Evolutionary conservation across 1,140 invertebrate genomes (phyloP).

Genomic region (Lepidurus arcticus): DNA sequence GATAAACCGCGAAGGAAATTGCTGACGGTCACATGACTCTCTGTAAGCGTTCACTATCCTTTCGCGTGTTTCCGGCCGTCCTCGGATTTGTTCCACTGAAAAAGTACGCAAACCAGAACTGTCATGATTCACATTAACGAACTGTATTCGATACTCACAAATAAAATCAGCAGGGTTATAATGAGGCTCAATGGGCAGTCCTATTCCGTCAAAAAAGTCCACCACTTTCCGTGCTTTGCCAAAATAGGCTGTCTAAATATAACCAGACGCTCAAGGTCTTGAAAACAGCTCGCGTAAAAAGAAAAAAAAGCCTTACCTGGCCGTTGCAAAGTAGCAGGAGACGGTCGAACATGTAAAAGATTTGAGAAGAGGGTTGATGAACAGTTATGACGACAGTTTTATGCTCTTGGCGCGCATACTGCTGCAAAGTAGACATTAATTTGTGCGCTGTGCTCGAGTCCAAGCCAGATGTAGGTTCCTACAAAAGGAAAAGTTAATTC

Average conservation of each 20-base stretch:
- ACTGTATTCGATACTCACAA: constrained; percentile 55
- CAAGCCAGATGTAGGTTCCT: constrained; percentile 81
- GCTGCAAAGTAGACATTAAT: constrained; percentile 66
- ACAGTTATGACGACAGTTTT: constrained; percentile 77
- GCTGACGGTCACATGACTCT: constrained; percentile 53
- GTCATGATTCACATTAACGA: too few species aligned
- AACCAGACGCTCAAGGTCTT: constrained; percentile 26
- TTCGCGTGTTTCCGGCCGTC: constrained; percentile 59
- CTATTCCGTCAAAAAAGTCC: constrained; percentile 67
- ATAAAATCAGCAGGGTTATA: constrained; percentile 85
- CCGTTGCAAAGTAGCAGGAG: constrained; percentile 69
- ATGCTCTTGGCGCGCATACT: constrained; percentile 67
- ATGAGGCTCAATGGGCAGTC: constrained; percentile 66
- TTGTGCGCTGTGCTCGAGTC: constrained; percentile 75
- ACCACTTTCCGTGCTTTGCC: constrained; percentile 68
- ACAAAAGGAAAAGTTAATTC: constrained; percentile 1
- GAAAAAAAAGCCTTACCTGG: constrained; percentile 42
- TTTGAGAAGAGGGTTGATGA: constrained; percentile 81
- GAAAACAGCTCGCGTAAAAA: background rate
- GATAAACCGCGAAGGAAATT: constrained; percentile 54
- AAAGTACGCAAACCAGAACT: background rate
- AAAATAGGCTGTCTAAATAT: constrained; percentile 66
- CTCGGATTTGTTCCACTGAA: constrained; percentile 71
- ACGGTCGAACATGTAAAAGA: constrained; percentile 81
- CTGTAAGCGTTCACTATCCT: constrained; percentile 61